These are phyloP conservation scores for Lytechinus pictus DNA, from an alignment of 35 echinoderm and acorn worm genomes.

Conservation along the genomic window DNA sequence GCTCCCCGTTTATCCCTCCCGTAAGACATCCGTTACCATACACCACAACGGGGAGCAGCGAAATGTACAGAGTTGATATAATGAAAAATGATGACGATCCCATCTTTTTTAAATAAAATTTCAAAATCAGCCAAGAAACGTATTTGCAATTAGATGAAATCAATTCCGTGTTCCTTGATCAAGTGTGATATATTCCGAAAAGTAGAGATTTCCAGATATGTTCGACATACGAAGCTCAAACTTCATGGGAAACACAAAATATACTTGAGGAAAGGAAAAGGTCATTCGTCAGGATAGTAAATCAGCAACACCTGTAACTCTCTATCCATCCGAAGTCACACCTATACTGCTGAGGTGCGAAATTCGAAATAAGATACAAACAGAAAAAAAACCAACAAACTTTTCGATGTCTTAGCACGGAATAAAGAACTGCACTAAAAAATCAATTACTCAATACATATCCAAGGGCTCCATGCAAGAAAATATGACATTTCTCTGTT, in stretches of 20 bases:
- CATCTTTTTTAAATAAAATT: conserved; percentile 20
- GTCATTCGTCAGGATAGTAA: neutral
- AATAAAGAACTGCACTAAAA: neutral
- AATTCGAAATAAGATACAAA: neutral
- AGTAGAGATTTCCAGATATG: neutral
- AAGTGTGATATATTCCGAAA: neutral
- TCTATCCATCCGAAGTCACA: neutral
- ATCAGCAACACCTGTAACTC: neutral
- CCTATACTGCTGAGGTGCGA: neutral
- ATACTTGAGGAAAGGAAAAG: neutral
- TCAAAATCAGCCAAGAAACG: conserved; percentile 18
- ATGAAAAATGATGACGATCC: neutral
- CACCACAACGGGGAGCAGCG: neutral
- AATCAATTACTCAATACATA: neutral
- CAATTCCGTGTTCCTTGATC: neutral
- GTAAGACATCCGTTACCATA: conserved; percentile 17
- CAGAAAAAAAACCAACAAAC: neutral
- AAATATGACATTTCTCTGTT: neutral
- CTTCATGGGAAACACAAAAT: neutral
- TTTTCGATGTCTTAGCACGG: neutral
- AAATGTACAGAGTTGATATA: neutral
- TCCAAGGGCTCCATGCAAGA: neutral
- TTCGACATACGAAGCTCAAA: neutral
- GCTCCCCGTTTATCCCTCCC: conserved; percentile 62
- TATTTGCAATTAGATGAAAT: neutral